phyloP scores from a whole-genome alignment of 2,113 vertebrate genomes.

The Hepsetus odoe region DNA sequence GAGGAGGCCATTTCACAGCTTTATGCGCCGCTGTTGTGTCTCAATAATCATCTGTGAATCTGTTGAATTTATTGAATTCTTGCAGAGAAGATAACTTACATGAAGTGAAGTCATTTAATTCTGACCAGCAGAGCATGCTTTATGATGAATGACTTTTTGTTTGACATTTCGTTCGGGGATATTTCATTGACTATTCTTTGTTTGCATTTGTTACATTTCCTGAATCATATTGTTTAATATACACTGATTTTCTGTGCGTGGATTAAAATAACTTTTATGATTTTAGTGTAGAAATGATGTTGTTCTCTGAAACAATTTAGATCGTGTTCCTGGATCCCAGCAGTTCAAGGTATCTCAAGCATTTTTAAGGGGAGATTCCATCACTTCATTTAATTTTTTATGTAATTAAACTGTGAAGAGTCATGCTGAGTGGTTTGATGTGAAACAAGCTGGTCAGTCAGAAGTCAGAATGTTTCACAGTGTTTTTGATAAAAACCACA shows the following conservation, averaged over 20 bases:
- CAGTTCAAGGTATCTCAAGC: slow-evolving; percentile 35
- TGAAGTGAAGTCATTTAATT: neutral
- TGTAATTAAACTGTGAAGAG: neutral
- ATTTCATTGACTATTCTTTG: neutral
- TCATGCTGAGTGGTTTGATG: neutral
- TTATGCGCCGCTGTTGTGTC: slow-evolving; percentile 38
- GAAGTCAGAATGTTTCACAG: neutral
- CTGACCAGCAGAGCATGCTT: neutral
- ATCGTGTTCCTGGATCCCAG: slow-evolving; percentile 38
- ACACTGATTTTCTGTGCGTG: neutral
- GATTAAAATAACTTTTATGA: too few relatives aligned
- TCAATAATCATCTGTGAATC: slow-evolving; percentile 35
- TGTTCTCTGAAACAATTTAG: slow-evolving; percentile 35
- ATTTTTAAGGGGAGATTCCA: neutral
- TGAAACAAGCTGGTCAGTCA: neutral
- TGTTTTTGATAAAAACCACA: neutral
- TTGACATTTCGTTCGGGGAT: neutral
- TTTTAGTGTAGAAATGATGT: neutral
- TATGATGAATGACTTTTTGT: neutral
- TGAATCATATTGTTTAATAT: slow-evolving; percentile 2
- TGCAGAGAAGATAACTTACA: slow-evolving; percentile 36
- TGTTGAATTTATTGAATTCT: neutral
- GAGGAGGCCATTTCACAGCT: slow-evolving; percentile 58
- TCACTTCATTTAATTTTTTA: neutral
- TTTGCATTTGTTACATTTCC: neutral